Evolutionary conservation across 2,113 vertebrate species (phyloP).

Genomic region (Paradoxurus hermaphroditus): DNA sequence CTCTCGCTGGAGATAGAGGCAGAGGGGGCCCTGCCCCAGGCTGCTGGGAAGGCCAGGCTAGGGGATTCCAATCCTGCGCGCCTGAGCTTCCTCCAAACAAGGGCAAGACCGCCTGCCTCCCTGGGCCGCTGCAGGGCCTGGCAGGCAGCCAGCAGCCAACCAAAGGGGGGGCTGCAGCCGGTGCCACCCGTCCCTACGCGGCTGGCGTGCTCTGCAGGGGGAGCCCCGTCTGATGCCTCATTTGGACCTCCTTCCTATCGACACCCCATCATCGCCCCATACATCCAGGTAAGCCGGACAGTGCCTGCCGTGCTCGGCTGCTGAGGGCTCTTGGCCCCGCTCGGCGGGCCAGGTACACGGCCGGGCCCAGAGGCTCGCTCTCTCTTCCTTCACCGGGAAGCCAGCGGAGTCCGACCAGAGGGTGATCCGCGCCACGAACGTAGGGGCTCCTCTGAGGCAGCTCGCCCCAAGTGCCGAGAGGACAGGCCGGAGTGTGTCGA

Average conservation of each 20-base stretch:
- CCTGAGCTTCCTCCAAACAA: background rate
- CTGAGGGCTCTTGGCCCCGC: rapidly evolving
- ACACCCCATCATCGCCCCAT: background rate
- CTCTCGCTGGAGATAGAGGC: background rate
- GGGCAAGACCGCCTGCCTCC: background rate
- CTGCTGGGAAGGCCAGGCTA: background rate
- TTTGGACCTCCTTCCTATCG: no score
- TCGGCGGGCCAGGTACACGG: background rate
- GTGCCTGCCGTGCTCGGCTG: background rate
- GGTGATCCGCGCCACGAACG: background rate
- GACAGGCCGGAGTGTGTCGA: background rate
- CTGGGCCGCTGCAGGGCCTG: rapidly evolving
- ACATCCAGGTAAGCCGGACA: background rate
- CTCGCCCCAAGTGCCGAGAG: background rate
- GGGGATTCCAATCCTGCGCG: no score
- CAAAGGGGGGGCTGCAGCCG: background rate
- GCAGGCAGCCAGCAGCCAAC: rapidly evolving
- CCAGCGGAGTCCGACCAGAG: background rate
- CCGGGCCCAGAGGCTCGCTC: background rate
- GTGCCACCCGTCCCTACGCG: background rate
- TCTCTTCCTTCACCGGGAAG: no score
- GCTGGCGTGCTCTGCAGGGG: rapidly evolving
- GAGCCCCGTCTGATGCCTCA: background rate
- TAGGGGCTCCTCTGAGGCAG: background rate
- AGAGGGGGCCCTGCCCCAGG: background rate